phyloP scores from a whole-genome alignment of 2,888 invertebrate species.

The Norana najaformis region DNA sequence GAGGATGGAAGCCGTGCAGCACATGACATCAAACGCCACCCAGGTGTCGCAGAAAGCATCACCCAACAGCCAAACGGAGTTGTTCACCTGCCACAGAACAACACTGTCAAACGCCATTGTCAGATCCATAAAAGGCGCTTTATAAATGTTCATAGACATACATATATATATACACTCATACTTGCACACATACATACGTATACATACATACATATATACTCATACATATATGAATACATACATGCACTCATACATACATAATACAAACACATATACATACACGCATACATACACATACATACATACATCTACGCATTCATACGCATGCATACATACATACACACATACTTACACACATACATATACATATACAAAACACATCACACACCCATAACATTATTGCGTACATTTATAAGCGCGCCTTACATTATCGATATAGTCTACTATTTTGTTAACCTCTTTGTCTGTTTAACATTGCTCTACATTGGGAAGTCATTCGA shows the following conservation, averaged over 20 bases:
- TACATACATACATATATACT: neutral
- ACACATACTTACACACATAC: neutral
- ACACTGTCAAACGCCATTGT: neutral
- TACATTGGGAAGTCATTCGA: neutral
- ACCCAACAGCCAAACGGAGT: slow-evolving; percentile 61
- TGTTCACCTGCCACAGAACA: slow-evolving; percentile 26
- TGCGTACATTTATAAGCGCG: too few relatives aligned
- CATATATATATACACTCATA: neutral
- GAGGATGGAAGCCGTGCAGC: slow-evolving; percentile 65
- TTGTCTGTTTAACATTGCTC: neutral
- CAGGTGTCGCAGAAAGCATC: slow-evolving; percentile 65
- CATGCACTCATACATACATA: neutral
- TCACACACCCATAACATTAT: too few relatives aligned
- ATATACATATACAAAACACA: too few relatives aligned
- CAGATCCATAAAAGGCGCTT: too few relatives aligned
- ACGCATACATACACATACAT: slow-evolving; percentile 25
- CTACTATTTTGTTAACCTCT: neutral
- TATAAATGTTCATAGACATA: too few relatives aligned
- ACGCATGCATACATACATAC: neutral
- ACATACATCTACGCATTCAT: neutral
- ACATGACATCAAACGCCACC: slow-evolving; percentile 65
- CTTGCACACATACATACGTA: neutral
- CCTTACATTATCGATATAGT: too few relatives aligned
- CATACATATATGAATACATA: too few relatives aligned
- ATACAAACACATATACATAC: slow-evolving; percentile 21